Base-by-base conservation (phyloP, 2,888 invertebrate genomes). In the Alviniconcha strummeri region DNA sequence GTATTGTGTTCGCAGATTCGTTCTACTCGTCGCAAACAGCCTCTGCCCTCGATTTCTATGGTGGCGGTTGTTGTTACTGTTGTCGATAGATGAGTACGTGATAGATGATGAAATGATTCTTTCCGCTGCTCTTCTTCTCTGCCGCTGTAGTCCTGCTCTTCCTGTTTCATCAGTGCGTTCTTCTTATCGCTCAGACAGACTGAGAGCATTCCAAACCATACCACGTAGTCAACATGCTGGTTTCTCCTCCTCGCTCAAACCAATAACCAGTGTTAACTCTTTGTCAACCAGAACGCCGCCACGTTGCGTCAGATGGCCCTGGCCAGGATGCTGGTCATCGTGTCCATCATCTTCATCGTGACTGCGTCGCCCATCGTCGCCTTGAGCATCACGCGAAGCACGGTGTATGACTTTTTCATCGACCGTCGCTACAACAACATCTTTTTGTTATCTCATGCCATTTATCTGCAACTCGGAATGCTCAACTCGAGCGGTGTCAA, bases 241-340 rank as follows among this genome's bases (percentile, higher is more conserved):
- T 36, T 3, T 36, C 36, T 36, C 36, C 36, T 36, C 36, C 36
- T 36, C 36, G 36, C 36, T 36, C 36, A 36, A 36, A 36, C 36
- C 36, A 3, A 36, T 36, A 36, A 36, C 36, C 36, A 36, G 36
- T 36, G 36, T 36, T 36, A 36, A 36, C 71, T 56, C 13, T 57
- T 7, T 15, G 56, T 5, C 55, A 81, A 71, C 11, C n/a, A 54
- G 55, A 69, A 17, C 80, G 52, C 17, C 54, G 17, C 11, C 15
- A 80, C 17, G 4, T 15, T 17, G 7, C 54, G 8, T 17, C 67
- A 81, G 81, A 15, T 72, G 54, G 71, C 71, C 55, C 57, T 81
- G 72, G 81, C 72, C 36, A 81, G 72, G 72, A 81, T 81, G 77
- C n/a, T 82, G 5, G 82, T 69, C 7, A 17, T 77, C 11, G 76